These are phyloP conservation scores for Anaspis maculata DNA, from an alignment of 2,888 invertebrate species.

Conservation along the genomic window DNA sequence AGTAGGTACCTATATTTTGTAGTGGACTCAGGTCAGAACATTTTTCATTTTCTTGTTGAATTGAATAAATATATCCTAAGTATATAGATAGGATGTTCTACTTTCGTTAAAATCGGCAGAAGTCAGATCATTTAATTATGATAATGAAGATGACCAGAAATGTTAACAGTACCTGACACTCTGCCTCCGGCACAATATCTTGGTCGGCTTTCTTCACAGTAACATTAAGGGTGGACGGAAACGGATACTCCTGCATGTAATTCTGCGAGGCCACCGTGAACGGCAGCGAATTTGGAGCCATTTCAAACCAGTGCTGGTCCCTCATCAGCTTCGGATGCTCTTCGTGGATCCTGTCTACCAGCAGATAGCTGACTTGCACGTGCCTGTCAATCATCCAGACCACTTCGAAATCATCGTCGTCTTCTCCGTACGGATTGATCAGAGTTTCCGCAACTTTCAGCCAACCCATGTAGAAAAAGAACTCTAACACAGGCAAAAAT, in stretches of 20 bases:
- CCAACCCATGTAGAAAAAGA: constrained; percentile 85
- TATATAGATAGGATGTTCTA: no score
- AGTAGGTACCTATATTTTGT: no score
- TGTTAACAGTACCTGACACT: background rate
- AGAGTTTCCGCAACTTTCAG: constrained; percentile 82
- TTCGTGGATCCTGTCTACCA: constrained; percentile 89
- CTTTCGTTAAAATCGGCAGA: no score
- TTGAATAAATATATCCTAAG: no score
- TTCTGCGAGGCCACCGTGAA: constrained; percentile 78
- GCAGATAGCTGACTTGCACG: constrained; percentile 76
- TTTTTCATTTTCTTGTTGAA: no score
- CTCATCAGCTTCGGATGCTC: constrained; percentile 77
- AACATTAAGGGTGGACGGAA: constrained; percentile 74
- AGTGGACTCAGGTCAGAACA: no score
- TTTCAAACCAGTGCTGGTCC: constrained; percentile 79
- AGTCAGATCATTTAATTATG: no score
- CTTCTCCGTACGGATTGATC: constrained; percentile 86
- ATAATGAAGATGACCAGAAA: background rate
- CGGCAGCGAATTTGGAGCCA: constrained; percentile 55
- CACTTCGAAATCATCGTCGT: constrained; percentile 84
- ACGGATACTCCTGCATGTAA: constrained; percentile 73
- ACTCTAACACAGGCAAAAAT: constrained; percentile 78
- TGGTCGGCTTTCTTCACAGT: constrained; percentile 60
- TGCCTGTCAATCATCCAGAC: constrained; percentile 89
- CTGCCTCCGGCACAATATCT: constrained; percentile 20